Percentiles rank a stretch among this genome's conserved stretches.
Evolutionary conservation across 37 sponge, comb jelly and placozoan genomes (phyloP).

Genomic region (Halichondria panicea): DNA sequence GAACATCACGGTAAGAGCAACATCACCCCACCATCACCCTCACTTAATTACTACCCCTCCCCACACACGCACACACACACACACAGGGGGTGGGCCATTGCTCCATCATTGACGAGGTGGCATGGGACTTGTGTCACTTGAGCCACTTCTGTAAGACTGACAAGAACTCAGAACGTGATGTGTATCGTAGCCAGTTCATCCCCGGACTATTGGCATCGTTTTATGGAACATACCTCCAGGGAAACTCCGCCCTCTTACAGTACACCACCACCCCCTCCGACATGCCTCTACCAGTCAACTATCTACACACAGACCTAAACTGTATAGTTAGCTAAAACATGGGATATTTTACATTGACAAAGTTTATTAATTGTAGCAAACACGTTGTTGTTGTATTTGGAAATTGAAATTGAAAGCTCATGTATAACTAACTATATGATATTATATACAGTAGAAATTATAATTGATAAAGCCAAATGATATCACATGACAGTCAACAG

Average conservation of each 20-base stretch:
- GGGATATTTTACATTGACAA: no score
- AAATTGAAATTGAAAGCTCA: no score
- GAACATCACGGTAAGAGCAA: slow-evolving; percentile 54
- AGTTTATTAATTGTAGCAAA: neutral
- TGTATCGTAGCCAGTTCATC: slow-evolving; percentile 41
- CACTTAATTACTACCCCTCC: neutral
- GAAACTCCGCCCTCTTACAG: slow-evolving; percentile 28
- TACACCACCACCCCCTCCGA: slow-evolving; percentile 19
- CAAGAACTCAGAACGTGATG: slow-evolving; percentile 27
- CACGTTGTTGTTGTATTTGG: neutral
- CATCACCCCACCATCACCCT: neutral
- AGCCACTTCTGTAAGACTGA: slow-evolving; percentile 57
- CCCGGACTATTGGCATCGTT: slow-evolving; percentile 56
- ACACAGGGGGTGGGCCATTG: no score
- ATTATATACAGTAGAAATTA: no score
- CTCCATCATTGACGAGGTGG: no score
- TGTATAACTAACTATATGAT: no score
- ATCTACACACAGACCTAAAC: slow-evolving; percentile 36
- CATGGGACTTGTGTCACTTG: slow-evolving; percentile 35
- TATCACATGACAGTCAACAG: no score
- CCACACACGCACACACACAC: neutral
- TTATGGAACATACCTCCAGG: slow-evolving; percentile 57
- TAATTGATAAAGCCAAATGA: no score
- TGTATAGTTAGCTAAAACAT: neutral
- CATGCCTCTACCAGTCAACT: slow-evolving; percentile 54